Evolutionary conservation across 2,888 invertebrate species (phyloP), one percentile per base, ranked within the genome.

Genomic region (Neoascia interrupta): DNA sequence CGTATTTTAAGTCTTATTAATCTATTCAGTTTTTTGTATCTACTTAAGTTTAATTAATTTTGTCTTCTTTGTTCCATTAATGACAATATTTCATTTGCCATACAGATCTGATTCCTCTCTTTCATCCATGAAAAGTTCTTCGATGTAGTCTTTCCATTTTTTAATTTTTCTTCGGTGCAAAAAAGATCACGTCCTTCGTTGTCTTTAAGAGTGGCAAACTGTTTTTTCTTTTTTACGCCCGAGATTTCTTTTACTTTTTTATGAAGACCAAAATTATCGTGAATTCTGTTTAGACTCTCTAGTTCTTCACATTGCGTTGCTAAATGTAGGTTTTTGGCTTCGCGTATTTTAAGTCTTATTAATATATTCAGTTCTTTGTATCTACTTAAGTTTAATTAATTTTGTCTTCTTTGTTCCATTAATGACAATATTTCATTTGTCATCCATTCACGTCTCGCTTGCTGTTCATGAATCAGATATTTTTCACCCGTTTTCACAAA

Each of bases 211-310:
- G 37, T n/a, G 4, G 15, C 15, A n/a, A 3, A 0, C 8, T 39
- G 5, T 15, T 16, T 16, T 1, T n/a, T 31, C 31, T 6, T 37
- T 37, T 15, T 37, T 13, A 15, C 5, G 13, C 37, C 37, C 1
- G 11, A 1, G 6, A 37, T 37, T 37, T 37, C 16, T 19, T 72
- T 49, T 15, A 49, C 49, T 49, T 49, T 49, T n/a, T 49, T 37
- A 13, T 37, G 37, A 13, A 37, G 15, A 6, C 6, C 6, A 13
- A 37, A 37, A 15, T 15, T 11, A 15, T 37, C 13, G 13, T 11
- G 37, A n/a, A n/a, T n/a, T n/a, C n/a, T n/a, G n/a, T n/a, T n/a
- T n/a, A n/a, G n/a, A n/a, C n/a, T n/a, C n/a, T n/a, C n/a, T n/a
- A n/a, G n/a, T n/a, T n/a, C n/a, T n/a, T n/a, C n/a, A 11, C 15